Evolutionary conservation across 2,113 vertebrate species (phyloP), one percentile per base, ranked within the genome.

Genomic region (Halichoeres trimaculatus): DNA sequence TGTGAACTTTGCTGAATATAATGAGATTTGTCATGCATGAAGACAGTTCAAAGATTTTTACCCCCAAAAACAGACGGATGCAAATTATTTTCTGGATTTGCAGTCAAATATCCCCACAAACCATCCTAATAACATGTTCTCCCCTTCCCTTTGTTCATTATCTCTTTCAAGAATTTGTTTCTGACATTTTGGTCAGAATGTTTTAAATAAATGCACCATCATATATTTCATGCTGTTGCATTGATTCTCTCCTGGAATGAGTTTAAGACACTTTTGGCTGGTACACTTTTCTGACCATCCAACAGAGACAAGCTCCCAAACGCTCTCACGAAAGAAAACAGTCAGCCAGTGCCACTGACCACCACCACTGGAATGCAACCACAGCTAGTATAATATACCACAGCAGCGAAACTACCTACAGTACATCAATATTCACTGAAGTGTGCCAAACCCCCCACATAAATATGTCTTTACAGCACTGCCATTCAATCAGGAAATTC

Each of bases 381-480:
- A 80, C 91, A 88, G 79, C 83, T 85, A 88, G 83, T 89, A 87
- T 90, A 92, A 88, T 87, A 70, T 56, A 85, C 91, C 88, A 77
- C 90, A 89, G 91, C 78, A 78, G 81, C 86, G 76, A 88, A 90
- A 90, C 83, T 87, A 89, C 88, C 86, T 85, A 87, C 80, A 88
- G 81, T 83, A 85, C 82, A 90, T 87, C 85, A 92, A 85, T 85
- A 89, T 85, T 85, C 85, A 82, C 77, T 70, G 36, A 80, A 85
- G 80, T 88, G 79, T 76, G 85, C 86, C 86, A 89, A 90, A 90
- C 57, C 73, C 83, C 79, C 74, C 70, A 80, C 76, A 86, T 80
- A 76, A 90, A 90, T 81, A 72, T 63, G 85, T 84, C 85, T 64
- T 63, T 63, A 53, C 55, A 70, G 73, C 56, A 43, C 55, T 56